Evolutionary conservation across 1,140 invertebrate genomes (phyloP).

Genomic region (Brachionus calyciflorus): DNA sequence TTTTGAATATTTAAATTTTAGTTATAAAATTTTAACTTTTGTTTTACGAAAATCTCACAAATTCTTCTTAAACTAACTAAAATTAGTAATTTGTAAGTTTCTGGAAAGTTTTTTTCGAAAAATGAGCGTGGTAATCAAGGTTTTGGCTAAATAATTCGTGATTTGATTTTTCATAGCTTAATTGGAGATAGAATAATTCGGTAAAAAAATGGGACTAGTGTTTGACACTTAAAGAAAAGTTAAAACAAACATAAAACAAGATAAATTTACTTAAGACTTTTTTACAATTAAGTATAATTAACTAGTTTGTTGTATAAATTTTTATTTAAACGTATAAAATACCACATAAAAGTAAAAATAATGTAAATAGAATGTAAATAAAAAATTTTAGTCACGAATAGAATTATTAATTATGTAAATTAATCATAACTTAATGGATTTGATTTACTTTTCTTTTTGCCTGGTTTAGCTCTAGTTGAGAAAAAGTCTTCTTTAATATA

Average conservation of each 20-base stretch:
- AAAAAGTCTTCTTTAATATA: not conserved
- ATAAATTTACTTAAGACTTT: constrained; percentile 8
- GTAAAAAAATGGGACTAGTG: too few species aligned
- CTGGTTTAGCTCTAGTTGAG: not conserved
- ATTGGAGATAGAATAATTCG: too few species aligned
- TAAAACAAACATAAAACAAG: not conserved
- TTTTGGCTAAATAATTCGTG: too few species aligned
- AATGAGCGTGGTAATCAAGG: too few species aligned
- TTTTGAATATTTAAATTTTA: too few species aligned
- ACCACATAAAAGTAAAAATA: constrained; percentile 7
- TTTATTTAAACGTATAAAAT: constrained; percentile 13
- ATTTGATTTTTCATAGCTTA: too few species aligned
- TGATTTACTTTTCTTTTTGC: not conserved
- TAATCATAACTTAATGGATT: constrained; percentile 20
- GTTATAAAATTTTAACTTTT: too few species aligned
- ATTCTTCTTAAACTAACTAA: too few species aligned
- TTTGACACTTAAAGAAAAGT: too few species aligned
- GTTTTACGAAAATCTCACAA: too few species aligned
- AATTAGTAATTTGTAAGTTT: too few species aligned
- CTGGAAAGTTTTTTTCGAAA: too few species aligned
- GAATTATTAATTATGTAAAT: not conserved
- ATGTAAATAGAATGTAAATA: constrained; percentile 4
- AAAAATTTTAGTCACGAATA: constrained; percentile 9
- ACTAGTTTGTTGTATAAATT: constrained; percentile 3
- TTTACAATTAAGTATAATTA: constrained; percentile 17